Conservation (phyloP, 2,888 invertebrate species). For the Anthrax anthrax region DNA sequence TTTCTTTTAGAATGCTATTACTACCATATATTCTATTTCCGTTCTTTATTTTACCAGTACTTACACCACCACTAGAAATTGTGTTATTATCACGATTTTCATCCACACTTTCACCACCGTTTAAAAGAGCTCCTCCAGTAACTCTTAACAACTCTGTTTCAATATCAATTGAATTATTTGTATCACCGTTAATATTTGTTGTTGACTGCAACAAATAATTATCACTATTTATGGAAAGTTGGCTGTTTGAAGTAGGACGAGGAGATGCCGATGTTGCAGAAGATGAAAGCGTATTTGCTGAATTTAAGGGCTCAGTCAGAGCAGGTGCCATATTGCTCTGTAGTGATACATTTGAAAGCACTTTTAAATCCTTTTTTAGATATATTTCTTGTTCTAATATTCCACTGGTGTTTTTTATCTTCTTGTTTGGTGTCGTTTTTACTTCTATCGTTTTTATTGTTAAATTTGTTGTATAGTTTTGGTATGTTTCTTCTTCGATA, state of each 20-base stretch:
- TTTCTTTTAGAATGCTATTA: not conserved
- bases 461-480: not conserved
- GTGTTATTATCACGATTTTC: no score
- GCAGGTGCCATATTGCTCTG: slow-evolving; percentile 71
- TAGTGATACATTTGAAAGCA: slow-evolving; percentile 16
- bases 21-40: no score
- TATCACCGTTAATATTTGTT: not conserved
- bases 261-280: slow-evolving; percentile 33
- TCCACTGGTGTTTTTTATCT: not conserved
- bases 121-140: not conserved
- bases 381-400: not conserved
- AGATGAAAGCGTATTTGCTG: slow-evolving; percentile 30
- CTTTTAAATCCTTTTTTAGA: not conserved
- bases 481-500: not conserved
- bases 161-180: not conserved
- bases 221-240: slow-evolving; percentile 8
- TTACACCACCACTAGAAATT: not conserved
- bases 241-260: slow-evolving; percentile 12
- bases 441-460: not conserved
- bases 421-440: not conserved
- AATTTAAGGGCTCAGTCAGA: slow-evolving; percentile 58
- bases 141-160: not conserved
- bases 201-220: slow-evolving; percentile 7
- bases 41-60: not conserved
- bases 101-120: not conserved